These are phyloP conservation scores for Colinus virginianus DNA, from an alignment of 2,113 vertebrate species.

Conservation along the genomic window DNA sequence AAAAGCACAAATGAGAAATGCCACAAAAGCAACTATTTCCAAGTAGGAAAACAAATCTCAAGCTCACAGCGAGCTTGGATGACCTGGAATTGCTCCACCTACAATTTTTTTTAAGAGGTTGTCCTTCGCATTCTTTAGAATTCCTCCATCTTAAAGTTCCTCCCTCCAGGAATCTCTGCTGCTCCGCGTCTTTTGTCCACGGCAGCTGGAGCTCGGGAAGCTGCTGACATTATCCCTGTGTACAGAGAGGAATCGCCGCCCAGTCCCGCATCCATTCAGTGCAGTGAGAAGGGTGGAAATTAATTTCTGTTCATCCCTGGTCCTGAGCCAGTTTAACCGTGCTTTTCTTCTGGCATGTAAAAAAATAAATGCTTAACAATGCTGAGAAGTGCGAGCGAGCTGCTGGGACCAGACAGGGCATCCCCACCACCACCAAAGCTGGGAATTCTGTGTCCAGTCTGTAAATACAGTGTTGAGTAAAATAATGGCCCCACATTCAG, in stretches of 20 bases:
- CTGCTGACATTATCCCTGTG: slow-evolving; percentile 35
- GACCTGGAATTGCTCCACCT: slow-evolving; percentile 49
- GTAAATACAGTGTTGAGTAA: not conserved
- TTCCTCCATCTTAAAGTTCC: slow-evolving; percentile 67
- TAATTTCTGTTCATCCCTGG: not conserved
- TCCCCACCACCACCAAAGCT: not conserved
- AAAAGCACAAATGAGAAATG: slow-evolving; percentile 28
- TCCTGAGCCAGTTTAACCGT: not conserved
- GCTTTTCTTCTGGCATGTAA: slow-evolving; percentile 28
- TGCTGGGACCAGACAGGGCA: not conserved
- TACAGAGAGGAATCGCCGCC: not conserved
- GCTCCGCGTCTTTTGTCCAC: slow-evolving; percentile 40
- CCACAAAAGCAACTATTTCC: not conserved
- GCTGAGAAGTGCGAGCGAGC: not conserved
- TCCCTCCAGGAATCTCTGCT: slow-evolving; percentile 57
- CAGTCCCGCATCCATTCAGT: not conserved
- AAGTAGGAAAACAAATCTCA: not conserved
- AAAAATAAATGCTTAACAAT: not conserved
- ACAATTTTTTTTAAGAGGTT: slow-evolving; percentile 47
- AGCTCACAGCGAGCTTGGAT: not conserved
- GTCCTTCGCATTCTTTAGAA: slow-evolving; percentile 62
- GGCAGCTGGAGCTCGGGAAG: slow-evolving; percentile 69
- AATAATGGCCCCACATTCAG: not conserved
- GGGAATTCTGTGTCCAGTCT: not conserved
- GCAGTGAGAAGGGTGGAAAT: not conserved